These are phyloP conservation scores for Lapara coniferarum DNA, from an alignment of 2,888 invertebrate genomes.

Conservation along the genomic window DNA sequence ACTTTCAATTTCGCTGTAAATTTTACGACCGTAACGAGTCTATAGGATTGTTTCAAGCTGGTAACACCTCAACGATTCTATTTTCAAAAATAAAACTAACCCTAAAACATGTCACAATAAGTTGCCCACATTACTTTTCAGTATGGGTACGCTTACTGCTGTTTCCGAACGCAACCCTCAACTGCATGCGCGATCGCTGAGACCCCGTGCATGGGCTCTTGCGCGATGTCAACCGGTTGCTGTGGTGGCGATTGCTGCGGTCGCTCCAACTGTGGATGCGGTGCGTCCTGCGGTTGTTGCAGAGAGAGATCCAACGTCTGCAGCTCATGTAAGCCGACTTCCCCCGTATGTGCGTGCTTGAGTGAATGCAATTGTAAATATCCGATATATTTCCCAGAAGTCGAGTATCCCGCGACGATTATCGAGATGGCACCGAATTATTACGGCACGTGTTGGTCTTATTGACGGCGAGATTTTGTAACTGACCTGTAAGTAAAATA, in stretches of 20 bases:
- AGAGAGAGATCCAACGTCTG: slow-evolving; percentile 45
- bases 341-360: slow-evolving; percentile 35
- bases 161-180: slow-evolving; percentile 44
- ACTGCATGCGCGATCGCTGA: slow-evolving; percentile 17
- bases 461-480: neutral
- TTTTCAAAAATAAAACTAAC: neutral
- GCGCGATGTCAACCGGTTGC: slow-evolving; percentile 40
- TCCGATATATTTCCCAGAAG: slow-evolving; percentile 62
- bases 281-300: slow-evolving; percentile 38
- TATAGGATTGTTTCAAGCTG: neutral
- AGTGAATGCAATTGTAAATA: slow-evolving; percentile 40
- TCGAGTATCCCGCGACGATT: slow-evolving; percentile 55
- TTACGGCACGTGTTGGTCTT: slow-evolving; percentile 11
- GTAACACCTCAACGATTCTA: neutral
- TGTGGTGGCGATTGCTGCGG: neutral
- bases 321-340: slow-evolving; percentile 36
- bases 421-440: slow-evolving; percentile 55
- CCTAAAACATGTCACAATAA: neutral
- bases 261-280: neutral
- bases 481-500: neutral
- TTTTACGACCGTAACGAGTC: no score
- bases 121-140: slow-evolving; percentile 1
- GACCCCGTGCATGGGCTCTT: slow-evolving; percentile 23
- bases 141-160: slow-evolving; percentile 38
- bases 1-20: no score